Evolutionary conservation across 2,113 vertebrate species (phyloP).

Genomic region (Eleginops maclovinus): DNA sequence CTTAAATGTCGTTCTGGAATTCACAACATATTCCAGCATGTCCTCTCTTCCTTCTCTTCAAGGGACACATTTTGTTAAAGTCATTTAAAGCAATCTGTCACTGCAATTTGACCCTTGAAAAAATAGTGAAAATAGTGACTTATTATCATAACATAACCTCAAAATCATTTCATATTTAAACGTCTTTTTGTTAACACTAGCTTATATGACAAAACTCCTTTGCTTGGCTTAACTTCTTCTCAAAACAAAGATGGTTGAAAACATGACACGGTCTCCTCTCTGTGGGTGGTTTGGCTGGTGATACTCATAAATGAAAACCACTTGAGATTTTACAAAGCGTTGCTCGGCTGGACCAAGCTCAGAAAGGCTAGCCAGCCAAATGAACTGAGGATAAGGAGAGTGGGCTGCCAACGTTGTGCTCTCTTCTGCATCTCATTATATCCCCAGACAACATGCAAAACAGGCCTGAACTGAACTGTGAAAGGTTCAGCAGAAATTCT

Average conservation of each 20-base stretch:
- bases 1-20: not conserved
- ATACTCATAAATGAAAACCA: slow-evolving; percentile 51
- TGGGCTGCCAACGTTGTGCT: slow-evolving; percentile 20
- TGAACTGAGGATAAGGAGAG: slow-evolving; percentile 32
- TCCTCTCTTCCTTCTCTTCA: not conserved
- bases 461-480: slow-evolving; percentile 19
- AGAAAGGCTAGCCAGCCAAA: slow-evolving; percentile 43
- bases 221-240: slow-evolving; percentile 13
- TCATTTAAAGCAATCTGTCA: not conserved
- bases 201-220: not conserved
- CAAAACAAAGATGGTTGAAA: slow-evolving; percentile 15
- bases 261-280: slow-evolving; percentile 24
- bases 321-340: slow-evolving; percentile 48
- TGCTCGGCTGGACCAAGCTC: slow-evolving; percentile 51
- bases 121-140: slow-evolving; percentile 5
- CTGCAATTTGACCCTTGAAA: not conserved
- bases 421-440: slow-evolving; percentile 55
- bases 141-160: not conserved
- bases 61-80: too few relatives aligned
- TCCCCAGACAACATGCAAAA: slow-evolving; percentile 47
- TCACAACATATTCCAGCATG: too few relatives aligned
- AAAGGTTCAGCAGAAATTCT: slow-evolving; percentile 9
- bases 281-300: slow-evolving; percentile 58
- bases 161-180: slow-evolving; percentile 18
- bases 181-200: slow-evolving; percentile 15